Percentiles rank a stretch among this genome's conserved stretches.
phyloP scores from a whole-genome alignment of 1,140 invertebrate genomes.

The Frieseomelitta varia region DNA sequence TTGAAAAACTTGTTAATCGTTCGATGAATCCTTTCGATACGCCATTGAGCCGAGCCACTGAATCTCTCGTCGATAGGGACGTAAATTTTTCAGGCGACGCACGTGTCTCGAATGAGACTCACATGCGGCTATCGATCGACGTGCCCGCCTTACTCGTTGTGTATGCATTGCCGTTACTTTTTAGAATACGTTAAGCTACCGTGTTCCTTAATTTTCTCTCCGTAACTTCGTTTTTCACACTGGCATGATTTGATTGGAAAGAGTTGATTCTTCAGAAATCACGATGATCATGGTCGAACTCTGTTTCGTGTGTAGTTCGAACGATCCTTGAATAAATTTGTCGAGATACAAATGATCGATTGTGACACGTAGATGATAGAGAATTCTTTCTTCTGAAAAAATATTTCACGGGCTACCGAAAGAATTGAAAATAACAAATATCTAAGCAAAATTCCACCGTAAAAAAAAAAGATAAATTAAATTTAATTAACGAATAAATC shows the following conservation, averaged over 20 bases:
- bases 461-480: no score
- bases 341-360: no score
- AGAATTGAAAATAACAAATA: no score
- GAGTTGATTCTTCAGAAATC: not conserved
- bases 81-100: constrained; percentile 36
- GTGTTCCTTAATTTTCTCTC: not conserved
- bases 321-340: no score
- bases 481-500: no score
- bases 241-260: no score
- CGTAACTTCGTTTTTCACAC: not conserved
- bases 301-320: no score
- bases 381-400: no score
- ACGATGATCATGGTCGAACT: not conserved
- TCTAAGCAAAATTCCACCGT: no score
- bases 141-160: constrained; percentile 23
- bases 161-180: constrained; percentile 23
- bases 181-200: constrained; percentile 24
- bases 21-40: constrained; percentile 7
- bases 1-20: not conserved
- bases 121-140: constrained; percentile 41
- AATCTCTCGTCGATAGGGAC: constrained; percentile 22
- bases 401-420: no score
- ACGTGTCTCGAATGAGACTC: constrained; percentile 43
- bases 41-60: not conserved
- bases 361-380: no score